These are phyloP conservation scores for Protomyctophum bolini DNA, from an alignment of 2,113 vertebrate genomes.

Conservation along the genomic window DNA sequence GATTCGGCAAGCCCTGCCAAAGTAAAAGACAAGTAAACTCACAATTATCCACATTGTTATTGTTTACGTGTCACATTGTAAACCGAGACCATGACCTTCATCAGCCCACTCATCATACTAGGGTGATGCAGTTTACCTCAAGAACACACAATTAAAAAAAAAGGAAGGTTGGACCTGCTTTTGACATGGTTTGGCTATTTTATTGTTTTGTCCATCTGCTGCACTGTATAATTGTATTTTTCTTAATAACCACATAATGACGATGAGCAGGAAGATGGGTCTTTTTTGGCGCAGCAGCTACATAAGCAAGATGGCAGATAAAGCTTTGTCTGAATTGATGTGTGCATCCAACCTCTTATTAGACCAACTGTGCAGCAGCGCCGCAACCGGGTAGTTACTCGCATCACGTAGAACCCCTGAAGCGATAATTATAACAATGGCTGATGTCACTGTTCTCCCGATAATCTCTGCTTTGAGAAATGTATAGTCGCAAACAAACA, in stretches of 20 bases:
- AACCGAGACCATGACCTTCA: too few relatives aligned
- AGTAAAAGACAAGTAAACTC: too few relatives aligned
- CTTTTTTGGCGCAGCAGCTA: constrained; percentile 44
- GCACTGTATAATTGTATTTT: constrained; percentile 16
- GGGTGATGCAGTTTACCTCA: too few relatives aligned
- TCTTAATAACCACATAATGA: constrained; percentile 31
- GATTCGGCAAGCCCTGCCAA: too few relatives aligned
- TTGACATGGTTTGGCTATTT: too few relatives aligned
- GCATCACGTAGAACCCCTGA: constrained; percentile 34
- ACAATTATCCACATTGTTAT: too few relatives aligned
- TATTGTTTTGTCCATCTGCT: background rate
- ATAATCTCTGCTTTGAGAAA: constrained; percentile 32
- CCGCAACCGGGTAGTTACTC: constrained; percentile 29
- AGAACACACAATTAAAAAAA: too few relatives aligned
- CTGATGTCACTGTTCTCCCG: constrained; percentile 41
- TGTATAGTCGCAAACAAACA: constrained; percentile 26
- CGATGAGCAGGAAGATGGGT: background rate
- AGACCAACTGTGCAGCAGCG: constrained; percentile 45
- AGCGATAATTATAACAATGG: constrained; percentile 50
- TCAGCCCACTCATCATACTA: too few relatives aligned
- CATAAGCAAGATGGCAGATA: constrained; percentile 25
- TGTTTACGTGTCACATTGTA: too few relatives aligned
- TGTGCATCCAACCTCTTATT: constrained; percentile 42
- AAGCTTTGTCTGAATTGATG: constrained; percentile 35
- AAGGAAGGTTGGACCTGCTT: too few relatives aligned